Evolutionary conservation across 2,113 vertebrate genomes (phyloP), one percentile per base, ranked within the genome.

Genomic region (Amblyopsis rosae): DNA sequence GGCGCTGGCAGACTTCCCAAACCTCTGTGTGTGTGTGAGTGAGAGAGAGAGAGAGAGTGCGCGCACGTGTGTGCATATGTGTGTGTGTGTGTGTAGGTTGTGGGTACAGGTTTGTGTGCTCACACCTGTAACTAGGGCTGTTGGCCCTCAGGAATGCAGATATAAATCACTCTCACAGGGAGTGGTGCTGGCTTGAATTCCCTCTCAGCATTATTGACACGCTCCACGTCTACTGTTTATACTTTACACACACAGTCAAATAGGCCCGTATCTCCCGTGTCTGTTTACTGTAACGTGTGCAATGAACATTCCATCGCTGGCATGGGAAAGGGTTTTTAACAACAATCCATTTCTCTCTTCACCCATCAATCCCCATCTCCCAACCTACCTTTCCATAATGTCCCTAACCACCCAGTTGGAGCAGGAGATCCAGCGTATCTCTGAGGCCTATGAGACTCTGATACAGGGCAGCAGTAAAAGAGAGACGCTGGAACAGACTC

Each of bases 371-470:
- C 63, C 51, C 32, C 1, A 15, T 55, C 32, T 35, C 53, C 59
- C 13, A 6, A 60, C 7, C 13, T 4, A 15, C 35, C 45, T 41
- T 65, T 8, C 32, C 32, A 55, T 71, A 62, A n/a, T 11, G n/a
- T 60, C 65, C 15, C 15, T 16, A 12, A 7, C 1, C 45, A 74
- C 59, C 47, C 87, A 99, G 98, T 87, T 99, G 93, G 98, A 99
- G 90, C 93, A 91, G 0, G 98, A 99, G 91, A 96, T 99, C 82
- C 96, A 98, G 89, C 91, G 93, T 63, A 97, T 99, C 87, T 98
- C 96, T 0, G 96, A 98, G 86, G 96, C 95, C 78, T 97, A 99
- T 0, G 96, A 98, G 86, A 98, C 94, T 63, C 93, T 99, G 3
- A 96, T 96, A 78, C 95, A 94, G 85, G 95, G 95, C 0, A 97